These are phyloP conservation scores for Trididemnum miniatum DNA, from an alignment of 23 tunicate genomes.

Conservation along the genomic window DNA sequence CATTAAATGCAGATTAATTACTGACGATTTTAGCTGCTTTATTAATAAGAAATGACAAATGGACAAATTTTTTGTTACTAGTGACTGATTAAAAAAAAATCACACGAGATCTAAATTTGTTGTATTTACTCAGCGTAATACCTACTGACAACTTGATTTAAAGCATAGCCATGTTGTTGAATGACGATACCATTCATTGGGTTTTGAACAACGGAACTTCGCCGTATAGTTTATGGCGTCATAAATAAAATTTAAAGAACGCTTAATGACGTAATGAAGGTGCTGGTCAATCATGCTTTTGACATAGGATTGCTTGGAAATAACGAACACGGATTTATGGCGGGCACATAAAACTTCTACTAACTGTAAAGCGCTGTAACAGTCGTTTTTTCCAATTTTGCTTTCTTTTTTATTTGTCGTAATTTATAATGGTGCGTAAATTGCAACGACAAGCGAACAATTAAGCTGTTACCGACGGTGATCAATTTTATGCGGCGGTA, in stretches of 20 bases:
- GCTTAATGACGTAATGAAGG: conserved; percentile 35
- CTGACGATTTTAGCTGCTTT: not conserved
- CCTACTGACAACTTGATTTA: not conserved
- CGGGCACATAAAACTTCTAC: conserved; percentile 2
- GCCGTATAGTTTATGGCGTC: conserved; percentile 18
- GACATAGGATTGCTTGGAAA: conserved; percentile 1
- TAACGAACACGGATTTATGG: conserved; percentile 5
- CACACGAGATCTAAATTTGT: not conserved
- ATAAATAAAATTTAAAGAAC: conserved; percentile 20
- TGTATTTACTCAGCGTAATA: not conserved
- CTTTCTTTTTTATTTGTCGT: not conserved
- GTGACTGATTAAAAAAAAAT: not conserved
- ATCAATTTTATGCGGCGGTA: conserved; percentile 16
- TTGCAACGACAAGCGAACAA: conserved; percentile 11
- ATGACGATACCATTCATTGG: not conserved
- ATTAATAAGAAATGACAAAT: not conserved
- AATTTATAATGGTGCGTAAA: conserved; percentile 16
- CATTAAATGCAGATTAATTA: too few species aligned
- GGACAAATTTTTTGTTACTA: not conserved
- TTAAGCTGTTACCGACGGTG: conserved; percentile 7
- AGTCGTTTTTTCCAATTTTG: not conserved
- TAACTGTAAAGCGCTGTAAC: not conserved
- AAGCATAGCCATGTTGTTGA: not conserved
- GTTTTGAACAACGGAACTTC: not conserved
- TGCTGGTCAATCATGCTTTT: conserved; percentile 20